Conservation (phyloP, 1,140 invertebrate genomes). For the Eueides isabella region DNA sequence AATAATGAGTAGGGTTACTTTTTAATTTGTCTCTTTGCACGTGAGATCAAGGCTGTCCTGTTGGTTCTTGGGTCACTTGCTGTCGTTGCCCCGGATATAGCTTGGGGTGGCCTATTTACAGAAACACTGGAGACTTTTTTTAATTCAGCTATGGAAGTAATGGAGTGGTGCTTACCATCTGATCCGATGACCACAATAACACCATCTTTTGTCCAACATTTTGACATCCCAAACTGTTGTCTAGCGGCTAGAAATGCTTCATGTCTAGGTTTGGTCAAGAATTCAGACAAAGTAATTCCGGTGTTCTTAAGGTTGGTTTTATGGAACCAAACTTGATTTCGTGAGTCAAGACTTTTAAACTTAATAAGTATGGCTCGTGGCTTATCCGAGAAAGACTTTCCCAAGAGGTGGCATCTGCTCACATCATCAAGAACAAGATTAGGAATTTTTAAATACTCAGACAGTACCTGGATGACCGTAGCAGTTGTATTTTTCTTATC, state of each 20-base stretch:
- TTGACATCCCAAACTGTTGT: conserved; percentile 12
- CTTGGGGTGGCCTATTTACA: no score
- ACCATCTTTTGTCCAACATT: conserved; percentile 16
- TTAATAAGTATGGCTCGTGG: neutral
- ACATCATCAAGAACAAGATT: neutral
- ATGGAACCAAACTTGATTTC: neutral
- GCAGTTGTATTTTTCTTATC: neutral
- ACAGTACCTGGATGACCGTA: neutral
- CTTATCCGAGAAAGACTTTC: neutral
- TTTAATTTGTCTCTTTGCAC: no score
- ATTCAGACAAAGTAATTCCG: conserved; percentile 13
- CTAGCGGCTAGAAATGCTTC: conserved; percentile 14
- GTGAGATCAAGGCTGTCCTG: no score
- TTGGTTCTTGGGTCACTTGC: no score
- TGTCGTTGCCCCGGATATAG: no score
- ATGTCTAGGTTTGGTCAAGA: neutral
- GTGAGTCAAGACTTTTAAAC: neutral
- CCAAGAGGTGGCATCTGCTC: neutral
- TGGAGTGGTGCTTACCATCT: no score
- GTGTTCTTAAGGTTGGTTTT: neutral
- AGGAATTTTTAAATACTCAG: neutral
- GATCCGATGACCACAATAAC: no score
- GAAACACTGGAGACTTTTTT: no score
- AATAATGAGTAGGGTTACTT: no score
- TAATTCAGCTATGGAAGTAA: no score